These are phyloP conservation scores for Julus scandinavius DNA, from an alignment of 2,888 invertebrate genomes.

Conservation along the genomic window DNA sequence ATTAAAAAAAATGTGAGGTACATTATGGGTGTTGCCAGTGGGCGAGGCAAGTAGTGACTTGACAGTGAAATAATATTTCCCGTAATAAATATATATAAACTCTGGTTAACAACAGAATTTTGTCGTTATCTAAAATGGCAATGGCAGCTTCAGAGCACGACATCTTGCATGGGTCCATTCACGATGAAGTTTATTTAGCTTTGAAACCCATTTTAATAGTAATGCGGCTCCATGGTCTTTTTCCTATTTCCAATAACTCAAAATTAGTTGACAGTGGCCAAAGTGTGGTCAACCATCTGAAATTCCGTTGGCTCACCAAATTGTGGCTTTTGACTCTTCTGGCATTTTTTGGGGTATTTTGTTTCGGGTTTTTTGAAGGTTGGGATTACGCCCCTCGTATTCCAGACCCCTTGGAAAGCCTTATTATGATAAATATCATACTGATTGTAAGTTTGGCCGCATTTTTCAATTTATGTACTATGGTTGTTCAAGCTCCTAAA, in stretches of 20 bases:
- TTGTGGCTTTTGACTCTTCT: neutral
- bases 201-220: neutral
- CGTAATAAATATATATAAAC: neutral
- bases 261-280: neutral
- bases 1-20: neutral
- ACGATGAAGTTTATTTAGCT: neutral
- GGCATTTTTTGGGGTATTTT: neutral
- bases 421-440: constrained; percentile 3
- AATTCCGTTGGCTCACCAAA: neutral
- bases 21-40: neutral
- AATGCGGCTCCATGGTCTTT: neutral
- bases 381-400: neutral
- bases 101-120: neutral
- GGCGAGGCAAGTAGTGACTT: neutral
- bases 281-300: neutral
- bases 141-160: neutral
- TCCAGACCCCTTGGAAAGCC: constrained; percentile 19
- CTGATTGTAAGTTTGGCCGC: neutral
- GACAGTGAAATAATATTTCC: neutral
- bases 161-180: neutral
- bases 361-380: neutral
- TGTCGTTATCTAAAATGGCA: neutral
- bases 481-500: neutral
- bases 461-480: neutral
- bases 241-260: neutral